Base-by-base conservation (phyloP, 1,140 invertebrate genomes). In the Drosophila nikananu region DNA sequence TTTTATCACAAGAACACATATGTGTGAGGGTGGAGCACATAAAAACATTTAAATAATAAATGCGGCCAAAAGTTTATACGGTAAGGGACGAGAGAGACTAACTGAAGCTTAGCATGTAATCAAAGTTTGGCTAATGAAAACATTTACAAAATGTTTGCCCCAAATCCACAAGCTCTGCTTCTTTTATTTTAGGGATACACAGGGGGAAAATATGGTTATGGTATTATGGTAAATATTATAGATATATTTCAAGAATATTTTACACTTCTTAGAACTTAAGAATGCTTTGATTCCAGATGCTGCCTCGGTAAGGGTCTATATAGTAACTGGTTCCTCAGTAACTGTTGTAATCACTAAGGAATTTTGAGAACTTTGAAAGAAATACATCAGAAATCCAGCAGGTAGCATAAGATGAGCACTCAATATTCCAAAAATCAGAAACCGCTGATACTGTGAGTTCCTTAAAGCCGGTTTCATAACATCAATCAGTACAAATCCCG, bases 401-500 rank as follows among this genome's bases (percentile, higher is more conserved):
- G 97, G 97, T 13, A 99, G 91, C 3, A 97, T 86, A 37, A 97
- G 94, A 92, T 99, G 97, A 71, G 97, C 95, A 23, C 95, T 93
- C 27, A 97, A 86, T 42, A 98, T 95, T 27, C 95, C 94, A 27
- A 95, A 94, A 23, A 95, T 94, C 19, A 97, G 94, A n/a, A 96
- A 94, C 15, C 96, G 82, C 70, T 94, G 96, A 93, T 95, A 95
- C 87, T 93, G 95, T 8, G 95, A 95, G 62, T 94, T 94, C 81
- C 94, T 95, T 44, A 99, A 94, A 1, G 97, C 95, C 10, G 97
- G 97, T 81, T 96, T 94, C 5, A 99, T 94, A 55, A 97, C 96
- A 32, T 96, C 94, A 25, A 98, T 94, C 19, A 99, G 94, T 21
- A 99, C 97, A 39, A 96, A 95, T 21, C 98, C 98, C 23, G 97